Evolutionary conservation across 2,113 vertebrate species (phyloP).

Genomic region (Scomber colias): DNA sequence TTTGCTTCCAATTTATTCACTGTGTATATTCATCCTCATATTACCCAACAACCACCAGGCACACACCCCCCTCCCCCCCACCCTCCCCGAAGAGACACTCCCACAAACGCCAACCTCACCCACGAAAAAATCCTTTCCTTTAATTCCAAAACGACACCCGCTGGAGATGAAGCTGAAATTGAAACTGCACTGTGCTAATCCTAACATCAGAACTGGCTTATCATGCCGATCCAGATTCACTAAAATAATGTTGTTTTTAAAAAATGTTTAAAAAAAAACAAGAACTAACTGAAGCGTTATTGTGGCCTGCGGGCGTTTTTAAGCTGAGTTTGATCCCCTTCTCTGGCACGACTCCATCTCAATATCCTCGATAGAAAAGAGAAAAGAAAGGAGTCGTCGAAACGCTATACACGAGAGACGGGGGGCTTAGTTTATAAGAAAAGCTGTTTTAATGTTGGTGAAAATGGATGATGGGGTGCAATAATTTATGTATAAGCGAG

Average conservation of each 20-base stretch:
- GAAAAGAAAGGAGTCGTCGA: neutral
- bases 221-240: conserved; percentile 40
- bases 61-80: conserved; percentile 15
- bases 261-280: conserved; percentile 2
- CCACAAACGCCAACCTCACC: neutral
- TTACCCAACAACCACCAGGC: conserved; percentile 37
- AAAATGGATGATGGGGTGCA: conserved; percentile 6
- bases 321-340: conserved; percentile 47
- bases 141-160: conserved; percentile 30
- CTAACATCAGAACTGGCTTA: conserved; percentile 27
- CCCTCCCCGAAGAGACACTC: neutral
- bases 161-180: neutral
- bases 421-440: conserved; percentile 5
- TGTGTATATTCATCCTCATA: conserved; percentile 63
- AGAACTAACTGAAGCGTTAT: conserved; percentile 7
- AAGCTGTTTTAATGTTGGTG: conserved; percentile 6
- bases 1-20: conserved; percentile 49
- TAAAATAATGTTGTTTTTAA: conserved; percentile 2
- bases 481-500: conserved; percentile 33
- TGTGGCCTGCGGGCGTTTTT: conserved; percentile 27
- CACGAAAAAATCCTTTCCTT: neutral
- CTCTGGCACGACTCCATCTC: conserved; percentile 34
- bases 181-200: conserved; percentile 45
- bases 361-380: conserved; percentile 25
- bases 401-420: neutral